Base-by-base conservation (phyloP, 2,113 vertebrate genomes). In the Procavia capensis region DNA sequence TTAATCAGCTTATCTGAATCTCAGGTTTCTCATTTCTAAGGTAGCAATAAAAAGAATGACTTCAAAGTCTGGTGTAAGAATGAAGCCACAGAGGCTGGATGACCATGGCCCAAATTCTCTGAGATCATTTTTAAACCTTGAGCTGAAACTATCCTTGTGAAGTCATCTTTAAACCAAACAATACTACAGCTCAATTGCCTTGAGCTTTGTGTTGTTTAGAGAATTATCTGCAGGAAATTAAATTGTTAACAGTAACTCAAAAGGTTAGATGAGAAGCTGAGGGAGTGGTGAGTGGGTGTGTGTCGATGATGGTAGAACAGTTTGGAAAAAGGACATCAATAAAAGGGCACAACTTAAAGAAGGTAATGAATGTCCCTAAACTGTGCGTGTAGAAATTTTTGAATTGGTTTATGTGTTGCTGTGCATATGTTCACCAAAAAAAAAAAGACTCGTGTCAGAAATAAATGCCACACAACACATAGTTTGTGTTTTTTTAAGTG, bases 1-100 rank as follows among this genome's bases (percentile, higher is more conserved):
- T 93, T 86, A 85, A 82, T 96, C 43, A 91, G 61, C 8, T 79
- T 90, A 13, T 50, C 45, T 9, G 19, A 83, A 47, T 43, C 85
- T 96, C 70, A 59, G 43, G 95, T 88, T 94, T 94, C 39, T 96
- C 79, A 94, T 91, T 68, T 95, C 31, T 83, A 94, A 91, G 94
- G 85, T 90, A 36, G 78, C 91, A 96, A 80, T 88, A 89, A 96
- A 82, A 82, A 76, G 54, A 93, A 91, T 85, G 88, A 83, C 76
- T 81, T 90, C 83, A 94, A 85, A 95, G 22, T 1, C 29, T 86
- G 5, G 13, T 61, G 34, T 95, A 68, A 76, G 24, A 92, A 8
- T 70, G 17, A 13, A 16, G 17, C 19, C 66, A 70, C 5, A 19
- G n/a, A 36, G 66, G 22, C 66, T 70, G 68, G 68, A 20, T 36